Percentiles rank a stretch among this genome's conserved stretches.
Conservation (phyloP, 1,140 invertebrate genomes). For the Drosophila equinoxialis region DNA sequence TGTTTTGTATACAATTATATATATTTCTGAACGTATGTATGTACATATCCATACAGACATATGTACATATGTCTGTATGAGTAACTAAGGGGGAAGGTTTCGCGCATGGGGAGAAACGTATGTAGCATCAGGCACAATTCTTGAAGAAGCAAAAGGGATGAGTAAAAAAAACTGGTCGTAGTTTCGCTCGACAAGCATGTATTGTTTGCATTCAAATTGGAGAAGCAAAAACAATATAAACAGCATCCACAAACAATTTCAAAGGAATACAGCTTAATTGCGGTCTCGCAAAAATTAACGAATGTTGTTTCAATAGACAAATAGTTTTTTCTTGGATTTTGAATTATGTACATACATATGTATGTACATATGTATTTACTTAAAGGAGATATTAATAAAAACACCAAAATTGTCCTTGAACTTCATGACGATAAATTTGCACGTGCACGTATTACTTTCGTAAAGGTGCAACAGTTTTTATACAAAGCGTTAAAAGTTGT, state of each 20-base stretch:
- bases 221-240: constrained; percentile 9
- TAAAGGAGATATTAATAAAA: background rate
- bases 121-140: no score
- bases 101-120: no score
- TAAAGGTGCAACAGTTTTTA: constrained; percentile 47
- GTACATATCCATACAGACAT: no score
- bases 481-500: constrained; percentile 21
- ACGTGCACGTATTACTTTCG: constrained; percentile 21
- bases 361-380: no score
- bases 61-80: background rate
- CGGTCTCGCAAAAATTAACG: no score
- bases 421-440: constrained; percentile 44
- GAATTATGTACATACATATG: no score
- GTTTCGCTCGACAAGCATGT: constrained; percentile 53
- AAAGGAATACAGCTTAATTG: constrained; percentile 12
- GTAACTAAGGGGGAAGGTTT: constrained; percentile 25
- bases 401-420: constrained; percentile 61
- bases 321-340: no score
- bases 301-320: no score
- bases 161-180: constrained; percentile 66
- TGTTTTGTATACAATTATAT: no score
- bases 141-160: no score
- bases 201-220: constrained; percentile 16
- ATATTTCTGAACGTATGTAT: no score
- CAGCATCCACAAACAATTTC: background rate